Evolutionary conservation across 2,888 invertebrate genomes (phyloP).

Genomic region (Pollenia angustigena): DNA sequence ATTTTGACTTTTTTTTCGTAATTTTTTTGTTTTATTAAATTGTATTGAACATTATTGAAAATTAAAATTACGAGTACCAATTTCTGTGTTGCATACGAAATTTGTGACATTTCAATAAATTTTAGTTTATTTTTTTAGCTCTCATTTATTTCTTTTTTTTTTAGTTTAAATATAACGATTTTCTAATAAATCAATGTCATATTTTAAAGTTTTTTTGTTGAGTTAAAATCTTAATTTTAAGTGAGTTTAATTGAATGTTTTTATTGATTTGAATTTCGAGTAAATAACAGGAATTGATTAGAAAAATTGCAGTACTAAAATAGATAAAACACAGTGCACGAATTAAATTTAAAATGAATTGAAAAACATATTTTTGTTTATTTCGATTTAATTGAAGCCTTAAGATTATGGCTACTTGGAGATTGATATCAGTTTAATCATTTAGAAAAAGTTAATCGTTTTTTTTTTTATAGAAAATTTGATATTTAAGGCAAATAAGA

Average conservation of each 20-base stretch:
- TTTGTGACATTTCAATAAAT: constrained; percentile 65
- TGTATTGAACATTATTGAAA: constrained; percentile 54
- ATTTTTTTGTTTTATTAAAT: constrained; percentile 19
- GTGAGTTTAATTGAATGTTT: constrained; percentile 52
- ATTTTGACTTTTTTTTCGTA: constrained; percentile 68
- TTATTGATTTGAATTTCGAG: constrained; percentile 51
- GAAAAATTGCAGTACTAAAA: background rate
- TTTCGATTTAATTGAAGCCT: constrained; percentile 4
- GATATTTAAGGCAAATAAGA: constrained; percentile 6
- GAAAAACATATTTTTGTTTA: constrained; percentile 17
- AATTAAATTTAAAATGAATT: background rate
- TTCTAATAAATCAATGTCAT: constrained; percentile 68
- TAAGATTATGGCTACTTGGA: constrained; percentile 3
- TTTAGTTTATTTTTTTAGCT: constrained; percentile 31
- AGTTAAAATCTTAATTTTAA: constrained; percentile 45
- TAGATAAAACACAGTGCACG: background rate
- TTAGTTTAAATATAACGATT: constrained; percentile 32
- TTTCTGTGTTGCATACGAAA: constrained; percentile 34
- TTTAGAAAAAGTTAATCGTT: constrained; percentile 8
- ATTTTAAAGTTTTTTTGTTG: constrained; percentile 40
- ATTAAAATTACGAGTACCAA: constrained; percentile 31
- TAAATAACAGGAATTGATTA: constrained; percentile 42
- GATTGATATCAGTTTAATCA: constrained; percentile 37
- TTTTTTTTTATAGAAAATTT: background rate
- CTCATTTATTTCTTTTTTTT: constrained; percentile 27